A percentile compares a stretch with the other conserved stretches of the same genome.
Conservation (phyloP, 2,888 invertebrate species). For the Selenia dentaria region DNA sequence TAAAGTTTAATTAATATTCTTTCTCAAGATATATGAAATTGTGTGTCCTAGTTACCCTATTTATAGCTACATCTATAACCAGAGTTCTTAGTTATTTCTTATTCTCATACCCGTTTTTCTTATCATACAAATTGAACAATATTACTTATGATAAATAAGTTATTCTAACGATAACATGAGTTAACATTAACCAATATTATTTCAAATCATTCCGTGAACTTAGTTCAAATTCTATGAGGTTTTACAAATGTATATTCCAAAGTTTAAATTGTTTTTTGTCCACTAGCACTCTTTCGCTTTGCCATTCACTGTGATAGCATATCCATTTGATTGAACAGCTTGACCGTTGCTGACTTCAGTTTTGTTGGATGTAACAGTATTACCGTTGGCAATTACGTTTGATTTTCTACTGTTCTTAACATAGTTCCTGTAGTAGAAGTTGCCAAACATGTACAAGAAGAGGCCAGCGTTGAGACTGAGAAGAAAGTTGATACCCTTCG, state of each 20-base stretch:
- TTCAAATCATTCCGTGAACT: too few species aligned
- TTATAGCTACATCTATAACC: too few species aligned
- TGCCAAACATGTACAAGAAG: conserved; percentile 91
- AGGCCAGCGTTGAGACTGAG: conserved; percentile 87
- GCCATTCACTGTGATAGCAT: conserved; percentile 27
- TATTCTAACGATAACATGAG: background rate
- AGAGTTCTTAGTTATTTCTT: too few species aligned
- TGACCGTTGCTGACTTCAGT: background rate
- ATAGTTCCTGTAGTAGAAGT: conserved; percentile 90
- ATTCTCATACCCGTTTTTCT: background rate
- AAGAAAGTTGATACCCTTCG: conserved; percentile 87
- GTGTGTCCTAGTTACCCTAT: too few species aligned
- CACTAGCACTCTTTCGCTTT: conserved; percentile 66
- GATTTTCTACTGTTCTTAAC: conserved; percentile 51
- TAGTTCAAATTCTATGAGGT: too few species aligned
- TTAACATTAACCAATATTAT: too few species aligned
- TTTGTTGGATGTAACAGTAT: too few species aligned
- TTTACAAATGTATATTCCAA: too few species aligned
- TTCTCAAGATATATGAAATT: too few species aligned
- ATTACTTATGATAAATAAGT: background rate
- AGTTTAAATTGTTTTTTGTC: conserved; percentile 37
- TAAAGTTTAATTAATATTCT: too few species aligned
- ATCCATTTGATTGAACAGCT: background rate
- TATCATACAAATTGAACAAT: background rate
- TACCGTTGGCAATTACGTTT: background rate